Percentiles rank a stretch among this genome's conserved stretches.
Conservation (phyloP, 2,888 invertebrate genomes). For the Phragmatobia fuliginosa region DNA sequence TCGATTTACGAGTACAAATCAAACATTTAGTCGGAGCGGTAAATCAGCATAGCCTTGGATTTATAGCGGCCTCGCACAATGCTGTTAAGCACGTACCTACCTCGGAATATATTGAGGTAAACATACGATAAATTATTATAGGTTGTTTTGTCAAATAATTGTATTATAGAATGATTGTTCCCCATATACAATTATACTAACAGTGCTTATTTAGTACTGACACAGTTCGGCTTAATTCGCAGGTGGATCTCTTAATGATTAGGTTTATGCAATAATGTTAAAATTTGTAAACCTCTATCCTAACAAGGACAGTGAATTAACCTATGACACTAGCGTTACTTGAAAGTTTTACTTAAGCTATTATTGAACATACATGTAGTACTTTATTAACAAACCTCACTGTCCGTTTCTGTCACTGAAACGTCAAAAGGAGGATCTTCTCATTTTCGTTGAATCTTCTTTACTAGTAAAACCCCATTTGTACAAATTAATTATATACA, state of each 20-base stretch:
- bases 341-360: background rate
- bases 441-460: too few relatives aligned
- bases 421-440: too few relatives aligned
- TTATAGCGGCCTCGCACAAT: conserved; percentile 70
- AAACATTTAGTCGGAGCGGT: conserved; percentile 82
- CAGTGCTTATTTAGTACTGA: background rate
- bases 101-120: conserved; percentile 55
- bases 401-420: too few relatives aligned
- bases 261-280: background rate
- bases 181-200: background rate
- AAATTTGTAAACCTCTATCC: background rate
- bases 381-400: too few relatives aligned
- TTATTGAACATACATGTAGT: too few relatives aligned
- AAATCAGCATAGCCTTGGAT: conserved; percentile 81
- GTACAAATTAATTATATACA: too few relatives aligned
- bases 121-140: conserved; percentile 15
- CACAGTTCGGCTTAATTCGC: background rate
- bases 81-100: conserved; percentile 67
- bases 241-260: too few relatives aligned
- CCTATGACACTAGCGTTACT: background rate
- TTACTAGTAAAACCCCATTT: too few relatives aligned
- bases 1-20: conserved; percentile 85
- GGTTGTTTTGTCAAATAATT: background rate
- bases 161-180: background rate
- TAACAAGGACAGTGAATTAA: background rate